Percentiles rank a stretch among this genome's conserved stretches.
Conservation (phyloP, 2,888 invertebrate genomes). For the Pediacus dermestoides region DNA sequence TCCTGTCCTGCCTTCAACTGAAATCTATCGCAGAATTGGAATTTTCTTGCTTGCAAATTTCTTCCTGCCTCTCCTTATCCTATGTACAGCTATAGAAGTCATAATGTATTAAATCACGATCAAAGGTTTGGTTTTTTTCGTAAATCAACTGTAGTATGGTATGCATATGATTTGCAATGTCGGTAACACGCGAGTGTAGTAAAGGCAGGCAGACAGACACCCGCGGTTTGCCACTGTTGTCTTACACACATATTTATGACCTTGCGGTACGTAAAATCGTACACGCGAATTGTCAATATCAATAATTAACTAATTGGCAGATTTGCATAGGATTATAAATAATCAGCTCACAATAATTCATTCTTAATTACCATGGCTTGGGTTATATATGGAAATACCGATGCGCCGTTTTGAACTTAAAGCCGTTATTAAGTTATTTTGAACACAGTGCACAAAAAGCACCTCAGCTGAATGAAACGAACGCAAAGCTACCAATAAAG, state of each 20-base stretch:
- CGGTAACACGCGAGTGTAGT: slow-evolving; percentile 18
- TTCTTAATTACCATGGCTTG: slow-evolving; percentile 8
- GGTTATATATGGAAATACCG: too few species aligned
- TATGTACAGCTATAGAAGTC: too few species aligned
- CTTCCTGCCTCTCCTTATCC: too few species aligned
- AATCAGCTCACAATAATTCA: slow-evolving; percentile 15
- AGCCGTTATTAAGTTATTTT: too few species aligned
- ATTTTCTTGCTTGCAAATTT: too few species aligned
- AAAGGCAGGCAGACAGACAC: slow-evolving; percentile 36
- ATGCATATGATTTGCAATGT: slow-evolving; percentile 12
- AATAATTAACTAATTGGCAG: slow-evolving; percentile 50
- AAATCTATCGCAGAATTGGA: too few species aligned
- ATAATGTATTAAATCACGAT: slow-evolving; percentile 8
- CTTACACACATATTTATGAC: slow-evolving; percentile 35
- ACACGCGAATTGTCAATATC: slow-evolving; percentile 51
- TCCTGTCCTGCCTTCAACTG: too few species aligned
- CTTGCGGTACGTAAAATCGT: slow-evolving; percentile 27
- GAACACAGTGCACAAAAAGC: too few species aligned
- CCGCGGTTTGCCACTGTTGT: slow-evolving; percentile 43
- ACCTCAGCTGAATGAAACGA: too few species aligned
- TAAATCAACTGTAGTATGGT: slow-evolving; percentile 11
- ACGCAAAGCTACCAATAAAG: too few species aligned
- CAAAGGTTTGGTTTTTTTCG: slow-evolving; percentile 1
- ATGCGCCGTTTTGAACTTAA: too few species aligned
- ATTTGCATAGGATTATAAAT: slow-evolving; percentile 42